Conservation (phyloP, 2,113 vertebrate genomes). For the Scalopus aquaticus region DNA sequence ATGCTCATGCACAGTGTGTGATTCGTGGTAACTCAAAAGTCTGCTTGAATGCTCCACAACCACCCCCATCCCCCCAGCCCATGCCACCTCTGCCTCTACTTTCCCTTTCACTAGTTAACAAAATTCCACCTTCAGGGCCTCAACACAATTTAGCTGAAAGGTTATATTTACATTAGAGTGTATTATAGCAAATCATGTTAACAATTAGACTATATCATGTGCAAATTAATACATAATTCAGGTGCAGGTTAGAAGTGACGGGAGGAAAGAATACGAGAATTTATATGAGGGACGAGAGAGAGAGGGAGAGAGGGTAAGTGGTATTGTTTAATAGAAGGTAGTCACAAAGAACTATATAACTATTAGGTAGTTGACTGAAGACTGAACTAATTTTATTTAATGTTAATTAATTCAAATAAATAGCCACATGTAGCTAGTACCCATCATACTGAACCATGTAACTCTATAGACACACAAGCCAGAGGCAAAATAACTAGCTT, state of each 20-base stretch:
- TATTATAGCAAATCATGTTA: neutral
- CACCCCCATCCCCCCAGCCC: neutral
- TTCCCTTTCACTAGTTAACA: neutral
- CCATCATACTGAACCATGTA: neutral
- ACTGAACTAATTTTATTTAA: neutral
- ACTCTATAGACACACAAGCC: neutral
- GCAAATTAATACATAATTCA: neutral
- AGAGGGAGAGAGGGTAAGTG: neutral
- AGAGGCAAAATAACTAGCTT: neutral
- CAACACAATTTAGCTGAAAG: neutral
- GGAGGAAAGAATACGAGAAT: neutral
- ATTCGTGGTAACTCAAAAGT: neutral
- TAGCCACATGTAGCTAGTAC: neutral
- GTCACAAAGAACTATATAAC: neutral
- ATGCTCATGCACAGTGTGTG: neutral
- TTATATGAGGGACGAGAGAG: neutral
- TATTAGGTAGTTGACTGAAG: neutral
- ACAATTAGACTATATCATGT: neutral
- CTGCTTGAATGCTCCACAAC: neutral
- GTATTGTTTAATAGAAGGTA: neutral
- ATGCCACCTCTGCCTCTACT: neutral
- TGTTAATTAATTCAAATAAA: slow-evolving; percentile 10
- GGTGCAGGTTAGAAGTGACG: neutral
- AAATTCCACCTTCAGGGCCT: neutral
- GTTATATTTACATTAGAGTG: slow-evolving; percentile 1